Base-by-base conservation (phyloP, 2,888 invertebrate genomes). In the Tromatobia lineatoria region DNA sequence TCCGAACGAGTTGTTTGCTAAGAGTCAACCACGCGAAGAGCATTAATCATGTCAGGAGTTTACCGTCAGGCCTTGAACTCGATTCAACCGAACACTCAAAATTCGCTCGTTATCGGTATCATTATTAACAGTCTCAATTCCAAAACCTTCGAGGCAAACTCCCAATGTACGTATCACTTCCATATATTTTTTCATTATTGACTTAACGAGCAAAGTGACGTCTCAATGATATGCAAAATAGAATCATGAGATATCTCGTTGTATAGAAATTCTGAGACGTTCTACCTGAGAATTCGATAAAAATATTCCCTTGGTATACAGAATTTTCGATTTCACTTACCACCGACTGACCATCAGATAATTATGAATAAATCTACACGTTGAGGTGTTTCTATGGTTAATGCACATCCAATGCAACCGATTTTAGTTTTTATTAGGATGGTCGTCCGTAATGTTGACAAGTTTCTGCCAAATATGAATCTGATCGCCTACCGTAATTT, bases 101-200 rank as follows among this genome's bases (percentile, higher is more conserved):
- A 94, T 84, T 90, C 92, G 1, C 86, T 94, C 10, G 80, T 93
- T 0, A 89, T 94, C 25, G 94, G 94, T 4, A 85, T 93, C 13
- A 91, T 94, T 18, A 92, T 93, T 38, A 85, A 87, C 54, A 93
- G 91, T 75, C 84, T 84, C 25, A 93, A 92, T 80, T 88, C 90
- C n/a, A 91, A 88, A 89, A 88, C 86, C 15, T 92, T 94, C 83
- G 90, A 91, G 42, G 42, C 87, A 3, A 85, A 86, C 1, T 88
- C 88, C 13, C 91, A 83, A 85, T 93, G 93, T 93, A 89, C 83
- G 89, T 85, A 77, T 64, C 10, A 0, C 7, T 38, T 57, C 23
- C 18, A 25, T 38, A 3, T 50, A 1, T 50, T 47, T 47, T 47
- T 15, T 15, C 47, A 47, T 3, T 47, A 38, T 45, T 45, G 11